These are phyloP conservation scores for Epicauta chinensis DNA, from an alignment of 1,140 invertebrate genomes.

Conservation along the genomic window DNA sequence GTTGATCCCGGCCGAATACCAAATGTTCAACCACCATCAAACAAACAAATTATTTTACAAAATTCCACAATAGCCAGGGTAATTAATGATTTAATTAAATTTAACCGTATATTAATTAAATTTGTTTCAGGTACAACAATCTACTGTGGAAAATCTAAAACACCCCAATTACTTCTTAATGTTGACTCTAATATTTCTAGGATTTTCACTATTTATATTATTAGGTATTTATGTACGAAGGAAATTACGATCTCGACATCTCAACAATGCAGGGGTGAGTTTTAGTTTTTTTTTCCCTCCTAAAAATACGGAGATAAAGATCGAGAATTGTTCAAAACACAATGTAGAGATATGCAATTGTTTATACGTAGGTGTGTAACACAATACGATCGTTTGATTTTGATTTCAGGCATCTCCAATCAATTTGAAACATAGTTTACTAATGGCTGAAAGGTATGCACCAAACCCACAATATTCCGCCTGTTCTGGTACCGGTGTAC, in stretches of 20 bases:
- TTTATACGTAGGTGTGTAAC: too few species aligned
- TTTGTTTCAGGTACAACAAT: background rate
- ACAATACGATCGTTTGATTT: background rate
- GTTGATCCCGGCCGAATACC: slow-evolving; percentile 8
- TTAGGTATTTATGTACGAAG: slow-evolving; percentile 6
- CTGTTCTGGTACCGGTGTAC: slow-evolving; percentile 50
- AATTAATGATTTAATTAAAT: too few species aligned
- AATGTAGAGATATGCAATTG: too few species aligned
- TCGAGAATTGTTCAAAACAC: too few species aligned
- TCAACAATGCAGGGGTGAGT: slow-evolving; percentile 10
- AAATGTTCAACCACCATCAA: slow-evolving; percentile 8
- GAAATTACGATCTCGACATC: slow-evolving; percentile 5
- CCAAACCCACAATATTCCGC: slow-evolving; percentile 71
- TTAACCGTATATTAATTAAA: background rate
- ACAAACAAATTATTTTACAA: background rate
- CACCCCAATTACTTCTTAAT: background rate
- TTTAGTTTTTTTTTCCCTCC: background rate
- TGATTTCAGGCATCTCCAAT: slow-evolving; percentile 44
- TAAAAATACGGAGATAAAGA: background rate
- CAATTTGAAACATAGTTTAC: slow-evolving; percentile 52
- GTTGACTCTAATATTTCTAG: background rate
- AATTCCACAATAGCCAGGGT: too few species aligned
- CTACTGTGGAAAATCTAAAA: background rate
- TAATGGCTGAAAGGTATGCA: slow-evolving; percentile 66
- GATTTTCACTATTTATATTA: slow-evolving; percentile 1